Evolutionary conservation across 1,140 invertebrate species (phyloP).

Genomic region (Bombus affinis): DNA sequence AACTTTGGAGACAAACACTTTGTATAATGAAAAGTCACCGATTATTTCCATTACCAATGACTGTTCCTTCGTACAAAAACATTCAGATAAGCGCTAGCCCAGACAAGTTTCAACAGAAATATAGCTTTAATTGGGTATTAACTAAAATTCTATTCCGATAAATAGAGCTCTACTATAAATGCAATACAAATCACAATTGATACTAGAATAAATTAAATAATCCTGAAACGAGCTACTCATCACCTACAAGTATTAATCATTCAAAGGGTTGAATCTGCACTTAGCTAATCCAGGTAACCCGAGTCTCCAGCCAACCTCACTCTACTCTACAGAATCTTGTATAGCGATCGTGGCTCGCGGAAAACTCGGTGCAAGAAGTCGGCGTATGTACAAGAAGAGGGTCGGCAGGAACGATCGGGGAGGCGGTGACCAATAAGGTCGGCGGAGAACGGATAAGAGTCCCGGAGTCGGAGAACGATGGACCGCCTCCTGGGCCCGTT

Average conservation of each 20-base stretch:
- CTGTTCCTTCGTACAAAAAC: no score
- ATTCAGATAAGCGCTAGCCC: no score
- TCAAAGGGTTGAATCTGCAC: not conserved
- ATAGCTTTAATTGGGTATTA: no score
- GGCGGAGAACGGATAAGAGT: constrained; percentile 68
- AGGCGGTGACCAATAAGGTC: constrained; percentile 72
- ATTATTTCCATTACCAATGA: no score
- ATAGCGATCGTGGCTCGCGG: constrained; percentile 24
- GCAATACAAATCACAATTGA: no score
- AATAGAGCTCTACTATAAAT: not conserved
- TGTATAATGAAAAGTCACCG: no score
- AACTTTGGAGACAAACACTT: no score
- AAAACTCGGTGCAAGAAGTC: constrained; percentile 33
- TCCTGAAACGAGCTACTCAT: not conserved
- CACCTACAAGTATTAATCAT: not conserved
- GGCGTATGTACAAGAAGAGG: constrained; percentile 14
- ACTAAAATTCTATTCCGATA: not conserved
- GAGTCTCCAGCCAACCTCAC: not conserved
- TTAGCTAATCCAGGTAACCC: no score
- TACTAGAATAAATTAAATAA: not conserved
- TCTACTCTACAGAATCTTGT: not conserved
- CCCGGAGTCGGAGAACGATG: constrained; percentile 60
- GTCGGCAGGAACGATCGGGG: constrained; percentile 59
- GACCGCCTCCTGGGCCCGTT: constrained; percentile 67
- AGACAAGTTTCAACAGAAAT: not conserved